Percentiles rank a stretch among this genome's conserved stretches.
phyloP scores from a whole-genome alignment of 2,797 vertebrate genomes.

The Leptatherina wallacei region DNA sequence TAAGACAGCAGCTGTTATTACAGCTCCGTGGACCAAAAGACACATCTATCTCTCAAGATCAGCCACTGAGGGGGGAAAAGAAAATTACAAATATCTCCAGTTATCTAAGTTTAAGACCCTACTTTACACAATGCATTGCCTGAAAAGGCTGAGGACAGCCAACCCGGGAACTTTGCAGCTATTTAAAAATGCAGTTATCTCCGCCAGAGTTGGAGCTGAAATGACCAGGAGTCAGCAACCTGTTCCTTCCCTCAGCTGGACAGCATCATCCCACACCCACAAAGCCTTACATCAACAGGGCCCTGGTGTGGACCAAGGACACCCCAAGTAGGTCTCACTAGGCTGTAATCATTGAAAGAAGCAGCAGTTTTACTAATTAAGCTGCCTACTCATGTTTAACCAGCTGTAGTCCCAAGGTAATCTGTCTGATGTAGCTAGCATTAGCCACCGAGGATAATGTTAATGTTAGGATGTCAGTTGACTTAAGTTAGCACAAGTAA shows the following conservation, averaged over 20 bases:
- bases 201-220: conserved; percentile 66
- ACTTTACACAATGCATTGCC: conserved; percentile 75
- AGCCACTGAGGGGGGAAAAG: conserved; percentile 4
- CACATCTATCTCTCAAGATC: conserved; percentile 40
- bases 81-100: conserved; percentile 13
- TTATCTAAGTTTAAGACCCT: conserved; percentile 39
- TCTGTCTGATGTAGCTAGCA: neutral
- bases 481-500: neutral
- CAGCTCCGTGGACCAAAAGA: conserved; percentile 45
- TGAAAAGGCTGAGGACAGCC: conserved; percentile 76
- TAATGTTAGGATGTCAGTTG: neutral
- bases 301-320: conserved; percentile 62
- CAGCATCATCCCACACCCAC: conserved; percentile 66
- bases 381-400: neutral
- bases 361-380: neutral
- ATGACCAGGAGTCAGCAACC: conserved; percentile 65
- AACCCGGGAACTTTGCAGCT: conserved; percentile 71
- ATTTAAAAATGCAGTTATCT: conserved; percentile 72
- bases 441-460: neutral
- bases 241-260: conserved; percentile 61
- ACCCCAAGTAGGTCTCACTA: conserved; percentile 71
- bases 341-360: conserved; percentile 12
- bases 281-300: conserved; percentile 63
- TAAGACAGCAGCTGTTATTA: conserved; percentile 57
- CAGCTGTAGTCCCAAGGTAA: neutral